Percentiles rank a stretch among this genome's conserved stretches.
Evolutionary conservation across 2,888 invertebrate species (phyloP).

Genomic region (Cremastobaeus sp.): DNA sequence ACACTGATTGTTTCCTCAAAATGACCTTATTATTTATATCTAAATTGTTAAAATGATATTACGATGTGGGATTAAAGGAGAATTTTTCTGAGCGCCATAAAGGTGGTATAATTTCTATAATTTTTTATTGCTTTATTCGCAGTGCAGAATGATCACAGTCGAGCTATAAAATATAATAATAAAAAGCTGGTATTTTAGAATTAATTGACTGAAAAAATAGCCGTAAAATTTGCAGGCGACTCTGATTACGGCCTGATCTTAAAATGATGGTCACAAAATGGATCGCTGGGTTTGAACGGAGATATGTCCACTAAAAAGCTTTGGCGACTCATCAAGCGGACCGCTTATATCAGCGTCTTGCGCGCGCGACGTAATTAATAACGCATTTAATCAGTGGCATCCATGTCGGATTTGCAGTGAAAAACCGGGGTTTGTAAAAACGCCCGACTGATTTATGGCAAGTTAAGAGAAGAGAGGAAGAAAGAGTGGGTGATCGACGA

Average conservation of each 20-base stretch:
- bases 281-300: conserved; percentile 13
- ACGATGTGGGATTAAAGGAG: too few relatives aligned
- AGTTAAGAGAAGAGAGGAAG: conserved; percentile 61
- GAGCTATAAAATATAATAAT: too few relatives aligned
- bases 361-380: conserved; percentile 72
- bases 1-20: too few relatives aligned
- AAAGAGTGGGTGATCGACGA: conserved; percentile 68
- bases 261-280: conserved; percentile 21
- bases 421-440: conserved; percentile 68
- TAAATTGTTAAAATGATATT: too few relatives aligned
- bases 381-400: conserved; percentile 73
- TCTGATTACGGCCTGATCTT: conserved; percentile 4
- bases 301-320: conserved; percentile 51
- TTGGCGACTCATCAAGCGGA: conserved; percentile 56
- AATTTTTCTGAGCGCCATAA: too few relatives aligned
- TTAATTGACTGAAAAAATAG: too few relatives aligned
- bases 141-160: too few relatives aligned
- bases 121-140: too few relatives aligned
- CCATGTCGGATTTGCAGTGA: conserved; percentile 64
- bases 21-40: too few relatives aligned
- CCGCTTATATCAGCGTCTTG: conserved; percentile 66
- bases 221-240: too few relatives aligned
- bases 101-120: too few relatives aligned
- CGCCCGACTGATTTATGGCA: conserved; percentile 71
- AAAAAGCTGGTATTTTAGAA: too few relatives aligned